These are phyloP conservation scores for Monopterus albus DNA, from an alignment of 2,113 vertebrate species.

Conservation along the genomic window DNA sequence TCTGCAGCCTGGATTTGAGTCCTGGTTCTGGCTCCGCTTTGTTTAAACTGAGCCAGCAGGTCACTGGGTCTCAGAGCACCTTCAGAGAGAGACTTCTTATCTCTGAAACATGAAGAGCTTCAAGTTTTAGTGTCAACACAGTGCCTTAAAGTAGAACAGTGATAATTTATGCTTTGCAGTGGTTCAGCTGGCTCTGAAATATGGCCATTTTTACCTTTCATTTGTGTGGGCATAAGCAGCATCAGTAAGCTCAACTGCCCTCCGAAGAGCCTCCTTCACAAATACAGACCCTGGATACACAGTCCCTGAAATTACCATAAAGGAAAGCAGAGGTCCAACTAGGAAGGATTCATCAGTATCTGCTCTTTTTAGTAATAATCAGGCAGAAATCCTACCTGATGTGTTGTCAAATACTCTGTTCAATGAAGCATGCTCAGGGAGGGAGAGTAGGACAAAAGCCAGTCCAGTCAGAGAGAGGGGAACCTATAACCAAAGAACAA, in stretches of 20 bases:
- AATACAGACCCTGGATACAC: constrained; percentile 71
- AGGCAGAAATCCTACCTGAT: constrained; percentile 74
- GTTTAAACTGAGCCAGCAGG: constrained; percentile 85
- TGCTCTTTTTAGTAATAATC: neutral
- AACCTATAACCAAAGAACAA: constrained; percentile 57
- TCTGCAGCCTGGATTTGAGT: constrained; percentile 80
- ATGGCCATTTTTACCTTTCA: constrained; percentile 71
- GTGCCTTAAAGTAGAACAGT: neutral
- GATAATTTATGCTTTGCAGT: neutral
- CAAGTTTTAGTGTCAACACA: neutral
- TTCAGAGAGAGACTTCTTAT: constrained; percentile 77
- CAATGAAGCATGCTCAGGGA: constrained; percentile 55
- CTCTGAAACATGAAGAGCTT: constrained; percentile 57
- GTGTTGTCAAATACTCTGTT: constrained; percentile 45
- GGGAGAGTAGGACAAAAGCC: constrained; percentile 53
- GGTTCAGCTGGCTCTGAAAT: neutral
- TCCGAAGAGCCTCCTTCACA: constrained; percentile 77
- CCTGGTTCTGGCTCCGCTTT: constrained; percentile 75
- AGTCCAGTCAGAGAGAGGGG: constrained; percentile 54
- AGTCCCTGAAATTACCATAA: constrained; percentile 35
- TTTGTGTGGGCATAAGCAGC: constrained; percentile 78
- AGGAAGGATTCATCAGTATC: neutral
- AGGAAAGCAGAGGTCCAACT: neutral
- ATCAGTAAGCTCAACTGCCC: constrained; percentile 76
- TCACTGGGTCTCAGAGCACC: constrained; percentile 81